A percentile compares a stretch with the other conserved stretches of the same genome.
phyloP scores from a whole-genome alignment of 1,140 invertebrate species.

The Thaumetopoea pityocampa region DNA sequence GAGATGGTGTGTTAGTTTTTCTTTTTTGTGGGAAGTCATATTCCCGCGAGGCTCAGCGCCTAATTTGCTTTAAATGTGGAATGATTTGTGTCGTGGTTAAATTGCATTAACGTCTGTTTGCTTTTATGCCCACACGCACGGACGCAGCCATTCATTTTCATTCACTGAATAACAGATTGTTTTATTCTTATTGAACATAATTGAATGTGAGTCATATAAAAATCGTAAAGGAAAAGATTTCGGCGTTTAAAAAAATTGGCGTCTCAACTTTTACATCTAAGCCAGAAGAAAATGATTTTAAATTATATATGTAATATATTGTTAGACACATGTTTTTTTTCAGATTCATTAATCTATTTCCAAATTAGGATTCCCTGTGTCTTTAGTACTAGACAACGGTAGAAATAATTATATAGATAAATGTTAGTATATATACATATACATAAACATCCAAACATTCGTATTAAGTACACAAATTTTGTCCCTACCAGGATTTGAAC shows the following conservation, averaged over 20 bases:
- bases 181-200: slow-evolving; percentile 23
- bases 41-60: slow-evolving; percentile 18
- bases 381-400: too few species aligned
- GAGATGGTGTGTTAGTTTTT: slow-evolving; percentile 10
- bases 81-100: slow-evolving; percentile 29
- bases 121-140: slow-evolving; percentile 19
- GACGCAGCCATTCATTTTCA: slow-evolving; percentile 27
- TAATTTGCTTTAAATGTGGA: slow-evolving; percentile 35
- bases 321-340: too few species aligned
- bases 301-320: too few species aligned
- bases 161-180: slow-evolving; percentile 25
- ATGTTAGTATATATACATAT: too few species aligned
- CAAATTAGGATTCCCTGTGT: too few species aligned
- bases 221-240: slow-evolving; percentile 5
- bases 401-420: too few species aligned
- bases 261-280: too few species aligned
- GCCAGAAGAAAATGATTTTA: too few species aligned
- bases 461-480: too few species aligned
- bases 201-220: slow-evolving; percentile 11
- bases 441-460: too few species aligned
- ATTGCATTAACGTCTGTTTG: slow-evolving; percentile 24
- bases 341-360: too few species aligned
- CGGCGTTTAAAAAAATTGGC: neutral
- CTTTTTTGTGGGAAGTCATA: slow-evolving; percentile 1
- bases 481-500: too few species aligned